Evolutionary conservation across 2,113 vertebrate species (phyloP), one percentile per base, ranked within the genome.

Genomic region (Australoheros scitulus): DNA sequence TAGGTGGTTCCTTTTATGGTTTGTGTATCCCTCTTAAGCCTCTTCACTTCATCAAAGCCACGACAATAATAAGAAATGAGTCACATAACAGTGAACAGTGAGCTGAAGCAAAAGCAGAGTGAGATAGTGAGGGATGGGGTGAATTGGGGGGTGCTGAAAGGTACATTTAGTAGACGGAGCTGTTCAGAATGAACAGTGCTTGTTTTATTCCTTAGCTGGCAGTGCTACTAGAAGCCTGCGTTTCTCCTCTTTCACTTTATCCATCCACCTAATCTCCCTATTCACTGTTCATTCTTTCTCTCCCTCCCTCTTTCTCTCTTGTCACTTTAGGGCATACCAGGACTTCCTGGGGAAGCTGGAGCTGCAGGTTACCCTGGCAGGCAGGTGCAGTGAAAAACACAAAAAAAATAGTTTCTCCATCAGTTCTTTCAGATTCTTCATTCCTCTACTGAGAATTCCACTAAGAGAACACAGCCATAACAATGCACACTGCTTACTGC

Each of bases 351-450:
- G 87, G 94, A 92, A 87, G 76, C 87, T 47, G 98, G 98, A 63
- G 94, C 96, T 81, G 95, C 94, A 95, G 98, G 98, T 97, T 99
- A 97, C 96, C 98, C 98, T 98, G 98, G 98, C 97, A 99, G 98
- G 98, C 98, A 99, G 98, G 98, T 99, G 98, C 98, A 99, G 98
- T 99, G 97, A 97, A 92, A 91, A 88, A 93, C 91, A 89, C 82
- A 86, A 82, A 88, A 70, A 70, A 74, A 90, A 90, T 91, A 65
- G 86, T 85, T 87, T 75, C 80, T 83, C 55, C 55, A 80, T 85
- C 32, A 56, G 50, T 80, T 61, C 72, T 83, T 22, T 82, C 60
- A 59, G 58, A 65, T 80, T 89, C 50, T 65, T 36, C 15, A 20
- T 70, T 81, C 15, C 38, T 75, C 43, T 29, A 18, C 43, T 1